These are phyloP conservation scores for Siphamia tubifer DNA, from an alignment of 2,113 vertebrate genomes.

Conservation along the genomic window DNA sequence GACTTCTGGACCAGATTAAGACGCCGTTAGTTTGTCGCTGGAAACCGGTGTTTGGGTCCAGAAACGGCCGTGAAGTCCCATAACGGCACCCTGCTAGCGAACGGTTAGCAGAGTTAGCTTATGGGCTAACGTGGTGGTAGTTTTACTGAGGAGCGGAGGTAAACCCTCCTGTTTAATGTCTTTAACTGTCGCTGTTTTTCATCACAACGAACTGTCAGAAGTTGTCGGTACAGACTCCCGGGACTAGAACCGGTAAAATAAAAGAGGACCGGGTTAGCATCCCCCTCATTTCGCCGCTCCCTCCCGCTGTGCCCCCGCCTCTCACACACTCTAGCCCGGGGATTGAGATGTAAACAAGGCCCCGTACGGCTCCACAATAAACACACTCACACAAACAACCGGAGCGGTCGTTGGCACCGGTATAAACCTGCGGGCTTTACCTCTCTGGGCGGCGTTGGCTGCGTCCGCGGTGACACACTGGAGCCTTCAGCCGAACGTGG, in stretches of 20 bases:
- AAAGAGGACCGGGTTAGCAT: not conserved
- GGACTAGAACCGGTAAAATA: not conserved
- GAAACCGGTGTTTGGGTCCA: not conserved
- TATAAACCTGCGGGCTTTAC: conserved; percentile 50
- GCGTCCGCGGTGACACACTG: conserved; percentile 12
- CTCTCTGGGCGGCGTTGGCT: conserved; percentile 34
- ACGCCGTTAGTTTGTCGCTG: not conserved
- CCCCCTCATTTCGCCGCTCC: not conserved
- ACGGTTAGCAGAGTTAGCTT: conserved; percentile 65
- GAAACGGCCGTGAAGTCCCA: not conserved
- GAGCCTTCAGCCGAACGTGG: not conserved
- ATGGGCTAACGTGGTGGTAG: conserved; percentile 43
- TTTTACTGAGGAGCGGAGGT: not conserved
- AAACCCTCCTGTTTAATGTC: not conserved
- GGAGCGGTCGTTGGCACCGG: not conserved
- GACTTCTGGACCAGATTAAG: not conserved
- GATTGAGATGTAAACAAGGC: conserved; percentile 85
- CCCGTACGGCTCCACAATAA: conserved; percentile 29
- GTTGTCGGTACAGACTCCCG: not conserved
- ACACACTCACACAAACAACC: not conserved
- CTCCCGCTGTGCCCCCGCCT: conserved; percentile 41
- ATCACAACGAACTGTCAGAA: not conserved
- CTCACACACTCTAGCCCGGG: conserved; percentile 72
- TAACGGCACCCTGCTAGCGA: conserved; percentile 9
- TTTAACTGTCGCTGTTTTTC: not conserved